A percentile compares a stretch with the other conserved stretches of the same genome.
Conservation (phyloP, 2,888 invertebrate species). For the Latheticus oryzae region DNA sequence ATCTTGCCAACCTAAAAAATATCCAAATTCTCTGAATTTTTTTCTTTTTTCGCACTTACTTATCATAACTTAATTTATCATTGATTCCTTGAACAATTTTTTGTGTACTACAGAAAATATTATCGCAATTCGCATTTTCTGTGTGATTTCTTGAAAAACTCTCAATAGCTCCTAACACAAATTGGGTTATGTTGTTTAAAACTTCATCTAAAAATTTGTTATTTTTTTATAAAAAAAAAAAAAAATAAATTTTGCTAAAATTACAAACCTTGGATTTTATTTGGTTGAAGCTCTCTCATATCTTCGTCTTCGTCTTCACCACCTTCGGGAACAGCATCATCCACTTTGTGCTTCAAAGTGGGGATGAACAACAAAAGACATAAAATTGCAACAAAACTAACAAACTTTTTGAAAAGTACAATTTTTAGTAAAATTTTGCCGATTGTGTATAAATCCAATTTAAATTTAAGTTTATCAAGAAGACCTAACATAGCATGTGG, state of each 20-base stretch:
- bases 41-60: slow-evolving; percentile 12
- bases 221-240: slow-evolving; percentile 1
- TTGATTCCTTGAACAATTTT: slow-evolving; percentile 16
- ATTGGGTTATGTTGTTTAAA: slow-evolving; percentile 14
- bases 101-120: slow-evolving; percentile 9
- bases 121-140: slow-evolving; percentile 4
- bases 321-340: slow-evolving; percentile 13
- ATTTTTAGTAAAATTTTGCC: slow-evolving; percentile 82
- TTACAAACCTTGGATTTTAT: slow-evolving; percentile 11
- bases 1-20: slow-evolving; percentile 23
- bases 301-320: slow-evolving; percentile 25
- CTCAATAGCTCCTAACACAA: slow-evolving; percentile 27
- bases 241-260: slow-evolving; percentile 1
- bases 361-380: slow-evolving; percentile 82
- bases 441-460: slow-evolving; percentile 77
- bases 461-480: slow-evolving; percentile 76
- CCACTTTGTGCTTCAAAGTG: slow-evolving; percentile 56
- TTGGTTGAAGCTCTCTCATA: slow-evolving; percentile 10
- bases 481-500: slow-evolving; percentile 72
- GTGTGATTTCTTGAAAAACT: slow-evolving; percentile 28
- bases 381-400: slow-evolving; percentile 82
- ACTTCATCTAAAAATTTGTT: slow-evolving; percentile 9
- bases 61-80: slow-evolving; percentile 17
- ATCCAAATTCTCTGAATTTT: not conserved
- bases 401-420: slow-evolving; percentile 83